A percentile compares a stretch with the other conserved stretches of the same genome.
Conservation (phyloP, 2,797 vertebrate species). For the Cryptoblepharus egeriae region DNA sequence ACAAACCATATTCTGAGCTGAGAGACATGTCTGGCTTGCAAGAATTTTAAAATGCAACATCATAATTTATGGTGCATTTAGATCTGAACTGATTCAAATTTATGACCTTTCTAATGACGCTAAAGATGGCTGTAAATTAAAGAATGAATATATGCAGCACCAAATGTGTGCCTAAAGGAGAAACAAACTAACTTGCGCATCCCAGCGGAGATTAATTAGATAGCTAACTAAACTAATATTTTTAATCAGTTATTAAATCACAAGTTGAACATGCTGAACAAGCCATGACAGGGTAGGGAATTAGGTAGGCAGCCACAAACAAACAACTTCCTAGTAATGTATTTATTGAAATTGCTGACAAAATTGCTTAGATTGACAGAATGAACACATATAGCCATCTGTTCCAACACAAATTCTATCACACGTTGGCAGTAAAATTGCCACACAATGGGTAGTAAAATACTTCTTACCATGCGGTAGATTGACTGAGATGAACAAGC, state of each 20-base stretch:
- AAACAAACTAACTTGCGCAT: not conserved
- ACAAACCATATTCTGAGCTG: not conserved
- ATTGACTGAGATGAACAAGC: not conserved
- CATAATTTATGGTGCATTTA: not conserved
- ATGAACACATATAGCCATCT: not conserved
- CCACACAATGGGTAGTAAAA: not conserved
- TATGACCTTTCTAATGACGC: conserved; percentile 5
- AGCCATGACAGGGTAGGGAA: not conserved
- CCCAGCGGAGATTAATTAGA: not conserved
- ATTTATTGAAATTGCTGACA: not conserved
- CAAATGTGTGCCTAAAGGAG: not conserved
- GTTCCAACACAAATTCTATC: not conserved
- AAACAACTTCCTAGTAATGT: not conserved
- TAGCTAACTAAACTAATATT: not conserved
- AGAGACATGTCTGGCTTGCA: not conserved
- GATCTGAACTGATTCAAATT: not conserved
- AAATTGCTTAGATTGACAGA: not conserved
- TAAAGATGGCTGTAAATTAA: not conserved
- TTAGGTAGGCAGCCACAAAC: not conserved
- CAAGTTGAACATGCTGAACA: too few relatives aligned
- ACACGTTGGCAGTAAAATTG: not conserved
- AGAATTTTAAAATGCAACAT: not conserved
- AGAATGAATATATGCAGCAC: not conserved
- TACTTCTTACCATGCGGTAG: not conserved
- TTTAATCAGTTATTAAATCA: not conserved